Base-by-base conservation (phyloP, 2,888 invertebrate genomes). In the Osmoderma eremita region DNA sequence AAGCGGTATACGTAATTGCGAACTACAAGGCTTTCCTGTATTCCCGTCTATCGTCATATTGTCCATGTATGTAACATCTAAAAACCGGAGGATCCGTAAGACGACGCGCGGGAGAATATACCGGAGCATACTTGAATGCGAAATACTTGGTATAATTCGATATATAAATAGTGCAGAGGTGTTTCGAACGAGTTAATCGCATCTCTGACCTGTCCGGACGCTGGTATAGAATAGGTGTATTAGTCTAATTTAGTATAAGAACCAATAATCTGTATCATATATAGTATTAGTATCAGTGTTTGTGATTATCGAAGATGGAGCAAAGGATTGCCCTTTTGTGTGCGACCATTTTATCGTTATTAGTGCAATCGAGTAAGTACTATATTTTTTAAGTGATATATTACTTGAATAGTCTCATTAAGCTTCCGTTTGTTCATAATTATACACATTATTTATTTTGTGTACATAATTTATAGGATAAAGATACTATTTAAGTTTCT, bases 301-400 rank as follows among this genome's bases (percentile, higher is more conserved):
- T n/a, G 58, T 61, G 53, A 63, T 62, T 4, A 4, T 10, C 30
- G 48, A 65, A 67, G 67, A 70, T 56, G 67, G 65, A 65, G 38
- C 54, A 48, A 58, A 66, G 54, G 48, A 65, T 54, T 70, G 67
- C 63, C 65, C 58, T 69, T 38, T 53, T 63, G 63, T 41, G 65
- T 70, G 58, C 65, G 62, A 56, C 56, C 49, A 51, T 50, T 63
- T 18, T 61, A 4, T 45, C 18, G 18, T 68, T 67, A 48, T 50
- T 66, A 63, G 63, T 68, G 53, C 70, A 70, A 61, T 63, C 65
- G 5, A 67, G 70, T 70, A 64, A 70, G 70, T 70, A 70, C 20
- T n/a, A 41, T 15, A 17, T 41, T 39, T 38, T 18, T 41, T 5
- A 17, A 18, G 36, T 54, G 36, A 13, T 51, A 13, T 5, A n/a